Percentiles rank a stretch among this genome's conserved stretches.
These are phyloP conservation scores for Thyatira batis DNA, from an alignment of 2,888 invertebrate genomes.

Conservation along the genomic window DNA sequence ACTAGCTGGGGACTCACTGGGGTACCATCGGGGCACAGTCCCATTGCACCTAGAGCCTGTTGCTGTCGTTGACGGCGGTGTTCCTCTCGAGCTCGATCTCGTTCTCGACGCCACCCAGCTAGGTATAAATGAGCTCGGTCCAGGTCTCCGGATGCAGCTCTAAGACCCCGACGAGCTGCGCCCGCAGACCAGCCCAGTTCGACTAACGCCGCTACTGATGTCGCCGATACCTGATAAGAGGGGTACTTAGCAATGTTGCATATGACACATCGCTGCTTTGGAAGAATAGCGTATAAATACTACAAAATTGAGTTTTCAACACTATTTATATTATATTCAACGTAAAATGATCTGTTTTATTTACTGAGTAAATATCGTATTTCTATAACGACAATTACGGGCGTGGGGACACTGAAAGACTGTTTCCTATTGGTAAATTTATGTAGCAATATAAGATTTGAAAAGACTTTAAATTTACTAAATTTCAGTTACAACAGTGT, in stretches of 20 bases:
- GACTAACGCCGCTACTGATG: constrained; percentile 50
- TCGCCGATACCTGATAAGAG: constrained; percentile 55
- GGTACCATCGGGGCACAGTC: constrained; percentile 83
- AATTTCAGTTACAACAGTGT: too few species aligned
- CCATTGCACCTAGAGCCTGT: constrained; percentile 80
- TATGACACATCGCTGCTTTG: too few species aligned
- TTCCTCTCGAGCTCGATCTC: constrained; percentile 60
- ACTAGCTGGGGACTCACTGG: constrained; percentile 77
- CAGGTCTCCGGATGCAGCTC: constrained; percentile 66
- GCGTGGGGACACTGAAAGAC: too few species aligned
- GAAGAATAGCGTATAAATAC: too few species aligned
- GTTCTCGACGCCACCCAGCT: constrained; percentile 76
- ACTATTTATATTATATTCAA: too few species aligned
- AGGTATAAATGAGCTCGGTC: constrained; percentile 86
- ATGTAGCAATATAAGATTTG: too few species aligned
- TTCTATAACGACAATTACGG: too few species aligned
- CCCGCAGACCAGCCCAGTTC: constrained; percentile 84
- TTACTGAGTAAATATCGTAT: too few species aligned
- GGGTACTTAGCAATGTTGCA: background rate
- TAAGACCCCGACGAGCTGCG: constrained; percentile 87
- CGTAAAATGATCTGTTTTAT: too few species aligned
- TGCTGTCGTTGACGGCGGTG: constrained; percentile 53
- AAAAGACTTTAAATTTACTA: too few species aligned
- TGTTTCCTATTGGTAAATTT: too few species aligned
- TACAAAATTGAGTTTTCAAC: too few species aligned